Evolutionary conservation across 2,888 invertebrate species (phyloP).

Genomic region (Vanessa cardui): DNA sequence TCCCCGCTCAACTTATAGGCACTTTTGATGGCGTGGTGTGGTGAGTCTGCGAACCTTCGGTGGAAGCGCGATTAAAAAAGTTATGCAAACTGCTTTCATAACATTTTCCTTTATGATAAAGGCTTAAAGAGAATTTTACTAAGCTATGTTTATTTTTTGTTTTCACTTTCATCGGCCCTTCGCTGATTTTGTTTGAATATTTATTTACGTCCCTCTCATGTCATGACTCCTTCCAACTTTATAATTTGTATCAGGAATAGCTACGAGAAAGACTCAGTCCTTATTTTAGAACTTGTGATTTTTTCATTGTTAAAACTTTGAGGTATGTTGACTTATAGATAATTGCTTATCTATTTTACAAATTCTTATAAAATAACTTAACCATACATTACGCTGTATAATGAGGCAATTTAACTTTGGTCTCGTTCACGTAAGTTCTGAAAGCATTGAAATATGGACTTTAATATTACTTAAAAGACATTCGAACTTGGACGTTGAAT

Average conservation of each 20-base stretch:
- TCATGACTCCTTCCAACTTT: too few species aligned
- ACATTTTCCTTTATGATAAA: conserved; percentile 40
- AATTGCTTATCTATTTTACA: background rate
- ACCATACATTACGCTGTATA: conserved; percentile 21
- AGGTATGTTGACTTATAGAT: too few species aligned
- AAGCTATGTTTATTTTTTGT: conserved; percentile 25
- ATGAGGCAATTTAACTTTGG: conserved; percentile 31
- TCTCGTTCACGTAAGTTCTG: conserved; percentile 28
- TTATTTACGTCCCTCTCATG: too few species aligned
- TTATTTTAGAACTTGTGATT: too few species aligned
- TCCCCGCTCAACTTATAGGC: conserved; percentile 47
- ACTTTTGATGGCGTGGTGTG: conserved; percentile 45
- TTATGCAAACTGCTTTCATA: conserved; percentile 49
- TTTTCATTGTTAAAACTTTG: too few species aligned
- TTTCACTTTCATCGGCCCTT: conserved; percentile 4
- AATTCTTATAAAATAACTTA: background rate
- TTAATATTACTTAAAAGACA: conserved; percentile 34
- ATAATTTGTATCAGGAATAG: too few species aligned
- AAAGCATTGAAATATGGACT: conserved; percentile 38
- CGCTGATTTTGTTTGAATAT: conserved; percentile 8
- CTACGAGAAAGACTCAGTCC: too few species aligned
- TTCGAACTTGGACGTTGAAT: conserved; percentile 31
- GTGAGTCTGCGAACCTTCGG: conserved; percentile 51
- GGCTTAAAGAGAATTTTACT: conserved; percentile 24
- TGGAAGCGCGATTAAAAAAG: conserved; percentile 68